Percentiles rank a stretch among this genome's conserved stretches.
phyloP scores from a whole-genome alignment of 2,888 invertebrate genomes.

The Polydrusus cervinus region DNA sequence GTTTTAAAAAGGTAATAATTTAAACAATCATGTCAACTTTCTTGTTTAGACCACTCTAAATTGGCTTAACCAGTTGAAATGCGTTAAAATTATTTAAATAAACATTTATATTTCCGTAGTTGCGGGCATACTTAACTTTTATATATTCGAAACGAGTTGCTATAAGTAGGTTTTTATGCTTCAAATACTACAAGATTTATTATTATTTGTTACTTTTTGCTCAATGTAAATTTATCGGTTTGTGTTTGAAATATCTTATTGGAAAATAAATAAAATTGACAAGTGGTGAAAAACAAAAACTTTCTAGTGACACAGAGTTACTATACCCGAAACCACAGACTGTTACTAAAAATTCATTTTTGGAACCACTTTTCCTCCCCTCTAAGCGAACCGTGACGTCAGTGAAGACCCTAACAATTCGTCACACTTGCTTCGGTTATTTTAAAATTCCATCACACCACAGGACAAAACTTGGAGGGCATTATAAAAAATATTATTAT shows the following conservation, averaged over 20 bases:
- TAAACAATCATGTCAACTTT: slow-evolving; percentile 3
- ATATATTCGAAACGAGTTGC: slow-evolving; percentile 13
- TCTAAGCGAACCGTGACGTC: neutral
- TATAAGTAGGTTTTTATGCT: slow-evolving; percentile 21
- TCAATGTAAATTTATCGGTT: neutral
- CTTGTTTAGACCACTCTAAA: slow-evolving; percentile 7
- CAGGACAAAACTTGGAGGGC: neutral
- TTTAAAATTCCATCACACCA: slow-evolving; percentile 19
- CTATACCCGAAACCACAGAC: slow-evolving; percentile 11
- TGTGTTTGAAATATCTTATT: neutral
- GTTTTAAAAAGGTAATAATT: neutral
- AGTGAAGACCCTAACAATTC: neutral
- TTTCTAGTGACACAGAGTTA: neutral
- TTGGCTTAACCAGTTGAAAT: slow-evolving; percentile 7
- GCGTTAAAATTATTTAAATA: slow-evolving; percentile 20
- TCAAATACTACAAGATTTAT: neutral
- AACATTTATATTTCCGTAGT: slow-evolving; percentile 24
- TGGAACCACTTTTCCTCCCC: neutral
- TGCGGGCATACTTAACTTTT: slow-evolving; percentile 19
- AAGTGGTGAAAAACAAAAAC: neutral
- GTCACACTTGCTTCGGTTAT: slow-evolving; percentile 9
- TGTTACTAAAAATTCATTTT: slow-evolving; percentile 14
- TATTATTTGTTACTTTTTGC: slow-evolving; percentile 5
- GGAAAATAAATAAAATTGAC: neutral
- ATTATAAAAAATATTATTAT: too few relatives aligned